Evolutionary conservation across 2,113 vertebrate genomes (phyloP).

Genomic region (Grantiella picta): DNA sequence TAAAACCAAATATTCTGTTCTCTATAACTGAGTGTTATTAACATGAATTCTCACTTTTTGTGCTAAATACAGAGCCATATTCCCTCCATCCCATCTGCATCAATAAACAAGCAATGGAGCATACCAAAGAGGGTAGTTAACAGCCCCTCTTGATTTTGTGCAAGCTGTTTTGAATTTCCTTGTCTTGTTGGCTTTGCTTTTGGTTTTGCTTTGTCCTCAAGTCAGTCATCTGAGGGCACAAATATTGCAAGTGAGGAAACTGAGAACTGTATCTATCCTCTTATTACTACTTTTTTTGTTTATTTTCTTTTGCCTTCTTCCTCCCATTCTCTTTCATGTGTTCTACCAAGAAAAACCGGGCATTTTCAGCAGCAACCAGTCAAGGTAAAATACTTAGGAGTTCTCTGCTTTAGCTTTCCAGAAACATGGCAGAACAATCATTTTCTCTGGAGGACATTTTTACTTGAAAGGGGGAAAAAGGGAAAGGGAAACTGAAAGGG

Average conservation of each 20-base stretch:
- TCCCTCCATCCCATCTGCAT: neutral
- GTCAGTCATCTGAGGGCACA: neutral
- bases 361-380: neutral
- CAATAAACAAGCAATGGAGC: slow-evolving; percentile 39
- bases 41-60: neutral
- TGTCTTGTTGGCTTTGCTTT: neutral
- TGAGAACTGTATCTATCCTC: neutral
- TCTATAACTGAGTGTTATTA: neutral
- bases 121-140: neutral
- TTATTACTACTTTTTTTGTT: neutral
- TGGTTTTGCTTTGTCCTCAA: neutral
- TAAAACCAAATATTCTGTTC: neutral
- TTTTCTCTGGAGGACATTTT: neutral
- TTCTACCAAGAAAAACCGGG: neutral
- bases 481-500: neutral
- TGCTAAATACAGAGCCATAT: neutral
- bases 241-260: neutral
- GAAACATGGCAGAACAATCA: neutral
- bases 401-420: neutral
- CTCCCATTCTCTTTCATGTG: neutral
- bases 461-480: neutral
- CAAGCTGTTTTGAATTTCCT: neutral
- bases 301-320: neutral
- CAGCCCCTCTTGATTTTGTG: neutral
- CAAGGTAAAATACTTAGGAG: neutral